These are phyloP conservation scores for Macrobrachium rosenbergii DNA, from an alignment of 1,140 invertebrate genomes.

Conservation along the genomic window DNA sequence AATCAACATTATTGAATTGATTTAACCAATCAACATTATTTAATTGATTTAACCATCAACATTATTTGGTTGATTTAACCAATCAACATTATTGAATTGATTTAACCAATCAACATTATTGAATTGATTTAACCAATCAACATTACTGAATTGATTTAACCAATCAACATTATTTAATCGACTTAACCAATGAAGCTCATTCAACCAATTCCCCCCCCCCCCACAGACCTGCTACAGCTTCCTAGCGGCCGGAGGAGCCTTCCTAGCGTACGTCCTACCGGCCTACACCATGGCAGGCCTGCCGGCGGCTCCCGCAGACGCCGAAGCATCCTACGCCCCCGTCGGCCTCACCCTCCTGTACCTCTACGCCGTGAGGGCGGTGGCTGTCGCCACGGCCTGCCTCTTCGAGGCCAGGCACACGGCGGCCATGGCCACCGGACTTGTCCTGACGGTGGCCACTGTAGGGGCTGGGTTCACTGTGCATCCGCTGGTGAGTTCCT, in stretches of 20 bases:
- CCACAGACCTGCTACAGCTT: slow-evolving; percentile 77
- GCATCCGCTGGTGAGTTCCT: slow-evolving; percentile 57
- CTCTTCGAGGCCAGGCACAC: slow-evolving; percentile 74
- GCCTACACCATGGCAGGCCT: slow-evolving; percentile 89
- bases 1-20: too few relatives aligned
- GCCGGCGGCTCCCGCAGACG: slow-evolving; percentile 71
- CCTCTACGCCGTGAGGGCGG: slow-evolving; percentile 79
- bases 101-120: not conserved
- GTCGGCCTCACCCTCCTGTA: slow-evolving; percentile 85
- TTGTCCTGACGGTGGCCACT: slow-evolving; percentile 76
- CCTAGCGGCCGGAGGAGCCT: slow-evolving; percentile 78
- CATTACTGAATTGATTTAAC: not conserved
- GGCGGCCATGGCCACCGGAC: slow-evolving; percentile 68
- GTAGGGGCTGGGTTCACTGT: slow-evolving; percentile 78
- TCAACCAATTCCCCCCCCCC: too few relatives aligned
- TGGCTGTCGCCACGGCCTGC: slow-evolving; percentile 80
- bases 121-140: not conserved
- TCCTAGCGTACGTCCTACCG: slow-evolving; percentile 85
- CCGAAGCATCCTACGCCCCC: slow-evolving; percentile 78
- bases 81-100: too few relatives aligned
- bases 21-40: too few relatives aligned
- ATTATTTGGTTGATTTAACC: too few relatives aligned
- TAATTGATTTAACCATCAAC: too few relatives aligned
- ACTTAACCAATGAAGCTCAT: slow-evolving; percentile 67
- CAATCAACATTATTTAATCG: not conserved